Base-by-base conservation (phyloP, 2,113 vertebrate species). In the Sinocyclocheilus maitianheensis region DNA sequence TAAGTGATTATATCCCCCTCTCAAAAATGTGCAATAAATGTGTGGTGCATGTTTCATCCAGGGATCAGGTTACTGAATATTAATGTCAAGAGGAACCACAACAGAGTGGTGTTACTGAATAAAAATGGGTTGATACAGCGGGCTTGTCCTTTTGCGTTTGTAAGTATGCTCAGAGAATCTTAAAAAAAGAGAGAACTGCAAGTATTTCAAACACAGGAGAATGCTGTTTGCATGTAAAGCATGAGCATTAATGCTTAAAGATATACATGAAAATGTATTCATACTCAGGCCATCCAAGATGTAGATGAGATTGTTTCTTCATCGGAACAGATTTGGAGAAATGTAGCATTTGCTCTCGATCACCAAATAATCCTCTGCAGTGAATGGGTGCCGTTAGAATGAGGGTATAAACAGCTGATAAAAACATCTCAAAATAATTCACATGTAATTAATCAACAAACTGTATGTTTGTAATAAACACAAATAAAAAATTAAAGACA, bases 21-120 rank as follows among this genome's bases (percentile, higher is more conserved):
- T 81, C 60, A 81, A 48, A 81, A 81, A 81, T 51, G 48, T 77
- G 51, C 60, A 85, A 77, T 26, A 69, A 67, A 88, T 81, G 40
- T 76, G 84, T 34, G 48, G 22, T 40, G 63, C 40, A 60, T 53
- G n/a, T 65, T 79, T 84, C 60, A 72, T 71, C 62, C 18, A 24
- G 48, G 63, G 26, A 81, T 74, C 34, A 72, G 65, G 24, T 65
- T 75, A 67, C 58, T 51, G 55, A 81, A 77, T 46, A 84, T 62
- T 78, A 69, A 53, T 77, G 46, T 48, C 34, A 67, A 79, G 79
- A 80, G 48, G 22, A 84, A 84, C 69, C 53, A 71, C 69, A 84
- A 84, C 30, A 76, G 20, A 60, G n/a, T 84, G 55, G 51, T 46
- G 53, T 84, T 46, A 62, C 55, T 76, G 71, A 84, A 77, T 62